Conservation (phyloP, 2,113 vertebrate species). For the Eidolon helvum region DNA sequence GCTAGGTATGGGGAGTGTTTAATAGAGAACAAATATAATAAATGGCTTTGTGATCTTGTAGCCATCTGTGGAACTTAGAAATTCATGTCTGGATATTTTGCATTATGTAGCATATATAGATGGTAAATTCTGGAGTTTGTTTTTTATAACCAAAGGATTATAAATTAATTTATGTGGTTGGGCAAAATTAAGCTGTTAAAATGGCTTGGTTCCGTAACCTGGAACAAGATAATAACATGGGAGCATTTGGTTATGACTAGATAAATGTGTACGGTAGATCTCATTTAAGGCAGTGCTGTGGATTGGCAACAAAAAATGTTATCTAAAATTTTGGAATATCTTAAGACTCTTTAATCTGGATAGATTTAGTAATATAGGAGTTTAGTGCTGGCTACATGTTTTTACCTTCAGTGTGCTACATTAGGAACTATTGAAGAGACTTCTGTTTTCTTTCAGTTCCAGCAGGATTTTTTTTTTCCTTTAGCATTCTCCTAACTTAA, state of each 20-base stretch:
- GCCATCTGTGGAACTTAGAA: neutral
- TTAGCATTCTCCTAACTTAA: neutral
- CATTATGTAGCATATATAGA: neutral
- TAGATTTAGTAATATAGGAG: neutral
- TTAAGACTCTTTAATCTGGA: neutral
- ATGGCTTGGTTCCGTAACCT: neutral
- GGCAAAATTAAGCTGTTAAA: neutral
- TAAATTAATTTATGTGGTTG: neutral
- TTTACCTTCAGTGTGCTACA: neutral
- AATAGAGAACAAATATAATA: neutral
- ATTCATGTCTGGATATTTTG: neutral
- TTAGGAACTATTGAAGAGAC: neutral
- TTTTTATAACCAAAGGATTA: neutral
- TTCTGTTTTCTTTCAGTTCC: neutral
- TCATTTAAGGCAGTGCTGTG: neutral
- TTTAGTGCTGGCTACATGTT: neutral
- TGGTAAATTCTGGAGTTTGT: neutral
- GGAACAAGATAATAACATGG: neutral
- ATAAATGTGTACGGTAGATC: neutral
- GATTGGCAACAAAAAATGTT: neutral
- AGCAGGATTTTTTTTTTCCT: neutral
- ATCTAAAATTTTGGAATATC: neutral
- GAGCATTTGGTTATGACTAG: neutral
- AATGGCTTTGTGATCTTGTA: neutral
- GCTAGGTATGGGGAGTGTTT: neutral